Evolutionary conservation across 2,797 vertebrate genomes (phyloP).

Genomic region (Nasua narica): DNA sequence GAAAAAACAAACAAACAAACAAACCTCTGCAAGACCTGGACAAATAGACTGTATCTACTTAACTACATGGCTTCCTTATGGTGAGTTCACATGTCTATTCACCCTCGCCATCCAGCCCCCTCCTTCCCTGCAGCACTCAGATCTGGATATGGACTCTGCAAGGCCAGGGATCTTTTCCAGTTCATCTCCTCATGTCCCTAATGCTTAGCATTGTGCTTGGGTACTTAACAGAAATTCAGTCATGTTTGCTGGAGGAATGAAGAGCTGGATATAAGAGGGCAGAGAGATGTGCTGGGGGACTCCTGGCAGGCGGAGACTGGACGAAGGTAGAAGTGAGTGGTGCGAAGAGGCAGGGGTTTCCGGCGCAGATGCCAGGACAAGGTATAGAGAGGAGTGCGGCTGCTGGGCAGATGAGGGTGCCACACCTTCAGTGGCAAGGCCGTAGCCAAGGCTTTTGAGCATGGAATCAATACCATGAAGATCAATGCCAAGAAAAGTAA

Average conservation of each 20-base stretch:
- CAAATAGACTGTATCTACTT: background rate
- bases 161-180: background rate
- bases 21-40: background rate
- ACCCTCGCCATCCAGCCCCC: background rate
- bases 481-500: background rate
- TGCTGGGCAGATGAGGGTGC: background rate
- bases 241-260: background rate
- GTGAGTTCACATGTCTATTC: background rate
- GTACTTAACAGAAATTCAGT: background rate
- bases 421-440: background rate
- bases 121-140: background rate
- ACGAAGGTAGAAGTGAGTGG: background rate
- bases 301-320: background rate
- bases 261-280: background rate
- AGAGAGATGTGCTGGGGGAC: background rate
- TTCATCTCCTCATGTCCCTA: background rate
- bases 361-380: background rate
- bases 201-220: background rate
- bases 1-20: background rate
- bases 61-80: background rate
- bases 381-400: background rate
- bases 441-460: background rate
- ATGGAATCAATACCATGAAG: background rate
- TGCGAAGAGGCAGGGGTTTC: background rate
- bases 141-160: background rate